These are phyloP conservation scores for Solea solea DNA, from an alignment of 2,113 vertebrate species.

Conservation along the genomic window DNA sequence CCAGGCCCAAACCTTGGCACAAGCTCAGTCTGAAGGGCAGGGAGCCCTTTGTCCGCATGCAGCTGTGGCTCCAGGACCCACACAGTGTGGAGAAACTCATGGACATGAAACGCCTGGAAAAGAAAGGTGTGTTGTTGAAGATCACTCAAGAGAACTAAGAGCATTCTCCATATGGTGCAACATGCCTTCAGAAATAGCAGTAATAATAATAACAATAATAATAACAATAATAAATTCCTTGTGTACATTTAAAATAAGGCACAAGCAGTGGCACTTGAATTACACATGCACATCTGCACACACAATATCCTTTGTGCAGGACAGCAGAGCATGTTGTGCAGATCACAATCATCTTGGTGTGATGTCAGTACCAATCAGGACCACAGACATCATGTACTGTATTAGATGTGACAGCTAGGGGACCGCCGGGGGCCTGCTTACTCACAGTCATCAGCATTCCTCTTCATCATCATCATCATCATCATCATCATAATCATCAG, in stretches of 20 bases:
- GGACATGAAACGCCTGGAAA: constrained; percentile 97
- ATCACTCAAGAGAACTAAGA: background rate
- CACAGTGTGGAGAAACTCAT: constrained; percentile 96
- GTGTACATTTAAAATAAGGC: constrained; percentile 23
- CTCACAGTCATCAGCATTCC: constrained; percentile 79
- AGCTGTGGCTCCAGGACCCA: constrained; percentile 94
- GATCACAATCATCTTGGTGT: constrained; percentile 78
- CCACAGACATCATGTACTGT: constrained; percentile 71
- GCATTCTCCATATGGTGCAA: background rate
- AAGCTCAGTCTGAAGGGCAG: constrained; percentile 94
- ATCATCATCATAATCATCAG: constrained; percentile 73
- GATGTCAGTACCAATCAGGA: constrained; percentile 78
- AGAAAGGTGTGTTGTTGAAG: constrained; percentile 87
- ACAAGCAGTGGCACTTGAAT: constrained; percentile 46
- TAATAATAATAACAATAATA: constrained; percentile 26
- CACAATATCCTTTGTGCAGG: constrained; percentile 72
- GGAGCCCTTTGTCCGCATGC: constrained; percentile 80
- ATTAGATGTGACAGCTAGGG: constrained; percentile 78
- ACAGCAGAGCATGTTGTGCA: constrained; percentile 78
- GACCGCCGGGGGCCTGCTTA: constrained; percentile 77
- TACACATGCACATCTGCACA: constrained; percentile 62
- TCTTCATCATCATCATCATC: constrained; percentile 74
- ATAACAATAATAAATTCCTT: constrained; percentile 24
- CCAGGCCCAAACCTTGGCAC: constrained; percentile 97
- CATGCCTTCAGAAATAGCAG: constrained; percentile 15